Percentiles rank a stretch among this genome's conserved stretches.
These are phyloP conservation scores for Drosophila teissieri DNA, from an alignment of 1,140 invertebrate genomes.

Conservation along the genomic window DNA sequence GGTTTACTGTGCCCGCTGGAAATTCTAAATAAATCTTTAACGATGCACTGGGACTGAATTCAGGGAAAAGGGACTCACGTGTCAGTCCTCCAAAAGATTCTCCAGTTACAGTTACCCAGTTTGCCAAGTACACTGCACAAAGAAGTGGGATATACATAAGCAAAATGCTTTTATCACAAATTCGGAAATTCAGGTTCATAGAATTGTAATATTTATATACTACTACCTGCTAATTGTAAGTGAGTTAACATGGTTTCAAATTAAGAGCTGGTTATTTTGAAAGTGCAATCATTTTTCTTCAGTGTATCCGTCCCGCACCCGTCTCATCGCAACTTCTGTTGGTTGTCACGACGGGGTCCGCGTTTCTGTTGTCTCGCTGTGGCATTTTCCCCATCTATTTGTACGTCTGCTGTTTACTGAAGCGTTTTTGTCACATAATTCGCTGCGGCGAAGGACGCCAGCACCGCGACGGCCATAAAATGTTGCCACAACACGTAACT, in stretches of 20 bases:
- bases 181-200: no score
- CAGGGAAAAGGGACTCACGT: conserved; percentile 30
- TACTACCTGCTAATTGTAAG: no score
- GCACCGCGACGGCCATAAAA: conserved; percentile 61
- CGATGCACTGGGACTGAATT: conserved; percentile 56
- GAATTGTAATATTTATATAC: no score
- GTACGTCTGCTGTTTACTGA: conserved; percentile 50
- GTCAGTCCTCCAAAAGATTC: conserved; percentile 22
- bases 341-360: conserved; percentile 21
- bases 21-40: conserved; percentile 76
- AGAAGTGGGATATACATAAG: neutral
- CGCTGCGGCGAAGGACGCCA: conserved; percentile 49
- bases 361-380: conserved; percentile 38
- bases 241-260: no score
- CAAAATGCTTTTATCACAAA: no score
- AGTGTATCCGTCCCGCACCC: conserved; percentile 3
- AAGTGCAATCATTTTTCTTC: neutral
- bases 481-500: conserved; percentile 66
- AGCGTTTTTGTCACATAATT: conserved; percentile 64
- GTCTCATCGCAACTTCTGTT: conserved; percentile 16
- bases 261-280: no score
- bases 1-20: conserved; percentile 49
- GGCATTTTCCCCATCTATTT: conserved; percentile 48
- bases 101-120: conserved; percentile 17
- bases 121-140: conserved; percentile 2